Percentiles rank a stretch among this genome's conserved stretches.
Conservation (phyloP, 1,140 invertebrate species). For the Araneus ventricosus region DNA sequence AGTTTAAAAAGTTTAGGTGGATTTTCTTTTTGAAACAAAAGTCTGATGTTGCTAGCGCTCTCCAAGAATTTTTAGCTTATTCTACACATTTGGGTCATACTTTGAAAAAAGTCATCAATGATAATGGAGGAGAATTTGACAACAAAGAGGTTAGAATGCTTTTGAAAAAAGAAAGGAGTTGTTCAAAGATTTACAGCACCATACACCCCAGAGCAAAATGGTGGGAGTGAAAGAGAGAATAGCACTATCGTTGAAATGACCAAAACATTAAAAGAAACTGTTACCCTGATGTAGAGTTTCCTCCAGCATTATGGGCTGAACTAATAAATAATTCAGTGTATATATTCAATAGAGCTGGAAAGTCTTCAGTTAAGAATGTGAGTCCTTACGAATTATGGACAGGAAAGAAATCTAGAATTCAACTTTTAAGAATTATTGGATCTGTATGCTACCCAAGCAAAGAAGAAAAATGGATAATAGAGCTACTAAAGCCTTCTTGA, state of each 20-base stretch:
- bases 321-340: constrained; percentile 4
- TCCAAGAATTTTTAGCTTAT: constrained; percentile 42
- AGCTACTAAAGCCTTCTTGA: neutral
- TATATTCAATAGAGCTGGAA: constrained; percentile 29
- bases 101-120: constrained; percentile 51
- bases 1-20: constrained; percentile 35
- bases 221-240: constrained; percentile 9
- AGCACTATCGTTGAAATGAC: constrained; percentile 12
- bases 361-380: no score
- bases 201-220: constrained; percentile 69
- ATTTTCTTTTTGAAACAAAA: constrained; percentile 52
- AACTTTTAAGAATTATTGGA: constrained; percentile 12
- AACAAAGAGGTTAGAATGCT: constrained; percentile 34
- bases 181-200: constrained; percentile 71
- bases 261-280: neutral
- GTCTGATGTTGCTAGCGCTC: neutral
- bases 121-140: constrained; percentile 73
- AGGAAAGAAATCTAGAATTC: neutral
- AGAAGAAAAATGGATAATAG: constrained; percentile 18
- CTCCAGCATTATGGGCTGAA: constrained; percentile 31
- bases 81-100: constrained; percentile 24
- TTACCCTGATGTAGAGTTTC: neutral
- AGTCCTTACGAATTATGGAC: no score
- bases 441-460: neutral
- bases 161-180: constrained; percentile 46